Base-by-base conservation (phyloP, 2,888 invertebrate genomes). In the Caenorhabditis becei region DNA sequence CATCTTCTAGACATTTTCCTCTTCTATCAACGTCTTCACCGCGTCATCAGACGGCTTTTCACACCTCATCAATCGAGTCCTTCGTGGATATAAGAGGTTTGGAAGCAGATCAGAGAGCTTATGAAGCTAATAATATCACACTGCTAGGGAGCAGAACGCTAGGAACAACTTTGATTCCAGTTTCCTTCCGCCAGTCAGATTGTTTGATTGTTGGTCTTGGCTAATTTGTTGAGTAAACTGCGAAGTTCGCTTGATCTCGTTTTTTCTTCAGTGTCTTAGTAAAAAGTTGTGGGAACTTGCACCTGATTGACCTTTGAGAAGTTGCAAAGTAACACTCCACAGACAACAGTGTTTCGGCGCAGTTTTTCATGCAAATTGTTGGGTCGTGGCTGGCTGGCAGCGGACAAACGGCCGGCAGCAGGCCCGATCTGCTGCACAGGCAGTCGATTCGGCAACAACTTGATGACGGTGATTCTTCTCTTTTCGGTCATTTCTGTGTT, bases 401-500 rank as follows among this genome's bases (percentile, higher is more conserved):
- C 8, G 7, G 24, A 35, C 58, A 7, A 20, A 32, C 10, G 32
- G 32, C 4, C n/a, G 10, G 10, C 32, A 4, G 5, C 32, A 7
- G 4, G 4, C 32, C 18, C 37, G 58, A 35, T 53, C 58, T 35
- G 24, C 44, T 44, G 62, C 54, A 71, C 62, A 61, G 62, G 32
- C 35, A 61, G 61, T 61, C 26, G 18, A 59, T 61, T 53, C 61
- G 41, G 51, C 70, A 49, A 26, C 59, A 59, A 59, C 24, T 70
- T 70, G 70, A 59, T 32, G 49, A 51, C 51, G 49, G 47, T 47
- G 67, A 28, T 71, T 61, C 4, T 32, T 32, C 10, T 32, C 32
- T 32, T 10, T 44, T 71, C 71, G 71, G 71, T 71, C 71, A 62
- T 71, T 62, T 71, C 58, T 61, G 59, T 41, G 59, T 41, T 35